Evolutionary conservation across 1,140 invertebrate genomes (phyloP), one percentile per base, ranked within the genome.

Genomic region (Pomacea maculata): DNA sequence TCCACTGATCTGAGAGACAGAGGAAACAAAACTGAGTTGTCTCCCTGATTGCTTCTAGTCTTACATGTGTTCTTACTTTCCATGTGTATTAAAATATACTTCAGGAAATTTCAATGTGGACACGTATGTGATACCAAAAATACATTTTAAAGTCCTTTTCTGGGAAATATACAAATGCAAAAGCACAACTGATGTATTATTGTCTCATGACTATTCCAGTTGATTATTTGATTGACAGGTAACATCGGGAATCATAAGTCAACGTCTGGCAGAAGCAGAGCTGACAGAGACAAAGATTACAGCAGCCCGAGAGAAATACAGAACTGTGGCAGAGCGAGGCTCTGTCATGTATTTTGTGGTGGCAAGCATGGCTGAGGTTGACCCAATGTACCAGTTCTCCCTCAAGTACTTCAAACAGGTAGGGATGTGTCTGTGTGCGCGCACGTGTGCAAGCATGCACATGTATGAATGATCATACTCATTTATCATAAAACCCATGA

Each of bases 251-350:
- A 88, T 90, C 25, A 97, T 97, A 83, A 94, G 94, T 34, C 94
- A 95, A n/a, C 93, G 96, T 70, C 90, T 97, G 19, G 93, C 94
- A 25, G 96, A 97, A 88, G 94, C 96, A 0, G 96, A 97, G 91
- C 93, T 94, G 65, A 97, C 96, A 0, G 96, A 92, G 80, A 85
- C 88, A 81, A 91, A 90, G 80, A 92, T 92, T 67, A 88, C 87
- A 45, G 61, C 83, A 12, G 90, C 90, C 45, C 83, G 91, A 76
- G 89, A 90, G 80, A 91, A 91, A 78, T 92, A 92, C 80, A 82
- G 88, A 12, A 80, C 88, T 7, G 90, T 92, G 14, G 91, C 91
- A 4, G 88, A 87, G 15, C 85, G 91, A 34, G 91, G 91, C 21
- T 92, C 91, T 14, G 88, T 92, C 52, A 90, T 92, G 89, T 92